These are phyloP conservation scores for Xylocampa areola DNA, from an alignment of 2,888 invertebrate species.

Conservation along the genomic window DNA sequence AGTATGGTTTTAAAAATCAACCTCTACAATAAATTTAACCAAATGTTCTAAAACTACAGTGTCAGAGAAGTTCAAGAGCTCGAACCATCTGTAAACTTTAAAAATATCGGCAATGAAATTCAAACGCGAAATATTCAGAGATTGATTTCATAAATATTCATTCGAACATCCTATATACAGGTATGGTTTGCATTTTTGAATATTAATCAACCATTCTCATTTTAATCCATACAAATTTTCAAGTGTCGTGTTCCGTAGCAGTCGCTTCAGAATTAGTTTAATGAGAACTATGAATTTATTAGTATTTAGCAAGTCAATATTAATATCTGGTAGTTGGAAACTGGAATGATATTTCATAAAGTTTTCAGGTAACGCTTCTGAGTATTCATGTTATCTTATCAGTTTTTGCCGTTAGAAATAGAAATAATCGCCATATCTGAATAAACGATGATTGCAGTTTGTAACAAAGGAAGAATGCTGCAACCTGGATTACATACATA, in stretches of 20 bases:
- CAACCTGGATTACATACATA: too few relatives aligned
- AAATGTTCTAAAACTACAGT: background rate
- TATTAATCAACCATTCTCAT: conserved; percentile 35
- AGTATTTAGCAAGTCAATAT: conserved; percentile 15
- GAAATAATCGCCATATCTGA: too few relatives aligned
- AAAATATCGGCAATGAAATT: conserved; percentile 25
- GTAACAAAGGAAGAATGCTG: too few relatives aligned
- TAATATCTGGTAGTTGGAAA: background rate
- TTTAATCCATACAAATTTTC: conserved; percentile 17
- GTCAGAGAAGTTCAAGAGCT: too few relatives aligned
- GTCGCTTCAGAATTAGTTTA: conserved; percentile 4
- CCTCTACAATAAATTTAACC: too few relatives aligned
- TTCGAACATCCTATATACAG: conserved; percentile 15
- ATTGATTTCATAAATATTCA: conserved; percentile 59
- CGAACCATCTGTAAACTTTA: conserved; percentile 23
- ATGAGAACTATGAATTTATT: conserved; percentile 1
- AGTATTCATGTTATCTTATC: too few relatives aligned
- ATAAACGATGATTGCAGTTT: too few relatives aligned
- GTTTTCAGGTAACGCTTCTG: too few relatives aligned
- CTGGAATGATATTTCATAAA: background rate
- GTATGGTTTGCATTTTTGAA: conserved; percentile 34
- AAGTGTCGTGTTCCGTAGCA: background rate
- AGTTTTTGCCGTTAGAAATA: too few relatives aligned
- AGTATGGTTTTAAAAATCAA: too few relatives aligned
- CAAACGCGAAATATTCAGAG: conserved; percentile 34